These are phyloP conservation scores for Choristoneura fumiferana DNA, from an alignment of 1,140 invertebrate species.

Conservation along the genomic window DNA sequence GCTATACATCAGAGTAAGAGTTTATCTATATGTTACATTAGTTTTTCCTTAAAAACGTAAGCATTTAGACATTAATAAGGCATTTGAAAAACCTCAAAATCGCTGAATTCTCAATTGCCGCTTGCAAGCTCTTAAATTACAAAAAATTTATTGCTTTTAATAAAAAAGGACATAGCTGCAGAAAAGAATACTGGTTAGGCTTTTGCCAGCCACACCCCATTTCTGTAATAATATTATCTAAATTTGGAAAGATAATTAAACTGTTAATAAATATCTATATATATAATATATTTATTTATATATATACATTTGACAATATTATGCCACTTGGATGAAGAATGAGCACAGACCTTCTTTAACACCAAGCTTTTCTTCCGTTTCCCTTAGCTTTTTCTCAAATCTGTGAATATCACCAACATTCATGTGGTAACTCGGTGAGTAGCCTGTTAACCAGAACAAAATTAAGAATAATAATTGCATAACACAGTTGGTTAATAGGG, in stretches of 20 bases:
- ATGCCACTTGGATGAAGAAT: conserved; percentile 16
- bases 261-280: conserved; percentile 9
- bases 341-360: conserved; percentile 82
- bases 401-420: conserved; percentile 88
- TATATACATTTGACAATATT: no score
- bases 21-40: no score
- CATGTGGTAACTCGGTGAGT: conserved; percentile 88
- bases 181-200: conserved; percentile 85
- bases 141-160: no score
- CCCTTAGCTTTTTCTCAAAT: conserved; percentile 93
- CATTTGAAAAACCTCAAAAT: no score
- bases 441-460: conserved; percentile 68
- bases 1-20: no score
- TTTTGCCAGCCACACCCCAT: conserved; percentile 85
- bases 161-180: conserved; percentile 84
- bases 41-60: no score
- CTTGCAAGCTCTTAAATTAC: no score
- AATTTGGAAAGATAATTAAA: conserved; percentile 75
- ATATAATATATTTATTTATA: no score
- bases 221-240: conserved; percentile 90
- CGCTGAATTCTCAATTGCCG: no score
- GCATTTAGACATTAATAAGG: no score
- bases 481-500: not conserved
- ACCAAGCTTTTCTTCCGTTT: conserved; percentile 88
- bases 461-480: not conserved